Evolutionary conservation across 2,113 vertebrate species (phyloP), one percentile per base, ranked within the genome.

Genomic region (Corydoras maculifer): DNA sequence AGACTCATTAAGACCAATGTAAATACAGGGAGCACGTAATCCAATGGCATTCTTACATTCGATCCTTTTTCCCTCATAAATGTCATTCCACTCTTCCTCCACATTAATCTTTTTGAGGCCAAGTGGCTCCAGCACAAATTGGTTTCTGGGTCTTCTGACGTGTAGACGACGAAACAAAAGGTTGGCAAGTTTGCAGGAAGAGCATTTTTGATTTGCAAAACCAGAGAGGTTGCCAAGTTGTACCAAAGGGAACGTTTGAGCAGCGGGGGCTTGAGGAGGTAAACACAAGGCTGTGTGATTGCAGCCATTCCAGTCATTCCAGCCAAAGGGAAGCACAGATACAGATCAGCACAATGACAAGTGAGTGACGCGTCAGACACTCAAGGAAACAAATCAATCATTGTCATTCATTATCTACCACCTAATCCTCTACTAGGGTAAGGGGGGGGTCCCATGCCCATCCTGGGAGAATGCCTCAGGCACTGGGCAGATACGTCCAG

Each of bases 151-250:
- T 61, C 62, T 84, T 80, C 83, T 86, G 82, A 83, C 82, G 78
- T 61, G 73, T 70, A 75, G 79, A 82, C 84, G 77, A 79, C 77
- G 79, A 82, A 82, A 84, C 66, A 62, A 58, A 75, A 77, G 83
- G 81, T 86, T 89, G 86, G 86, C 85, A 88, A 72, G 77, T 79
- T 74, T 62, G 65, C 76, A 85, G 84, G 81, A 87, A 55, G 54
- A 55, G 58, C 57, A 78, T 75, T 77, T 70, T 80, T 65, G 64
- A 77, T 76, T 25, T 31, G 51, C 63, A 75, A 73, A 65, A 70
- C 79, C 43, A 69, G 68, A 86, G 72, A 64, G 78, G 81, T 54
- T 58, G 58, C 29, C 68, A 59, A 61, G 62, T 70, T 75, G 58
- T 69, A 18, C 73, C 65, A 61, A 31, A 50, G 68, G 64, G 18